Conservation (phyloP, 2,113 vertebrate genomes). For the Corythornis vintsioides region DNA sequence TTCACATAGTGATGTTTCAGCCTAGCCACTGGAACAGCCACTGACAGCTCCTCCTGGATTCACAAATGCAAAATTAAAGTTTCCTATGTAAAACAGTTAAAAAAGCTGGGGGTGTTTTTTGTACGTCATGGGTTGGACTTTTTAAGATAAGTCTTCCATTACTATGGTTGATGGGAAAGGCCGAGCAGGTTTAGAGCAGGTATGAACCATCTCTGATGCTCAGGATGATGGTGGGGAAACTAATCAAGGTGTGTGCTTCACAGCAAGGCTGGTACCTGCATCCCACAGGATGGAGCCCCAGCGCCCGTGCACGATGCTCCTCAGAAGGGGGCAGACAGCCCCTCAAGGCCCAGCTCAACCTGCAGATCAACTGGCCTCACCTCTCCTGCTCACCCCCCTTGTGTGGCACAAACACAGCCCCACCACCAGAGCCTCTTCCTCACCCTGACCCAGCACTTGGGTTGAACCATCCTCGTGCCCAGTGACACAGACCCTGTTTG, state of each 20-base stretch:
- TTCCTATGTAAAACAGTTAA: not conserved
- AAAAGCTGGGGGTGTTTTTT: not conserved
- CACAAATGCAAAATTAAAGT: not conserved
- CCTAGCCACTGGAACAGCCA: not conserved
- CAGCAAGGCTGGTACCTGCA: not conserved
- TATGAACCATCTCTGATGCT: fast-evolving
- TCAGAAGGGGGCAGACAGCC: not conserved
- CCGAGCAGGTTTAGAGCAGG: not conserved
- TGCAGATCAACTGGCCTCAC: not conserved
- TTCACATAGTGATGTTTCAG: not conserved
- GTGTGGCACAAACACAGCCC: not conserved
- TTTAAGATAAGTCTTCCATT: not conserved
- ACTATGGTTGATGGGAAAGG: not conserved
- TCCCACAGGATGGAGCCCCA: fast-evolving
- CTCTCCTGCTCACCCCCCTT: not conserved
- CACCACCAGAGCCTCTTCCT: fast-evolving
- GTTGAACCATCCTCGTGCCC: fast-evolving
- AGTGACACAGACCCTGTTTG: fast-evolving
- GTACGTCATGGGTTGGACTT: fast-evolving
- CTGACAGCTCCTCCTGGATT: not conserved
- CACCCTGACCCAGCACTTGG: fast-evolving
- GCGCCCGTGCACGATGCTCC: fast-evolving
- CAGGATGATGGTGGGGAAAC: fast-evolving
- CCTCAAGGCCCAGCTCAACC: too few relatives aligned
- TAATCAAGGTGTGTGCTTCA: too few relatives aligned